Evolutionary conservation across 1,140 invertebrate species (phyloP), one percentile per base, ranked within the genome.

Genomic region (Colletes gigas): DNA sequence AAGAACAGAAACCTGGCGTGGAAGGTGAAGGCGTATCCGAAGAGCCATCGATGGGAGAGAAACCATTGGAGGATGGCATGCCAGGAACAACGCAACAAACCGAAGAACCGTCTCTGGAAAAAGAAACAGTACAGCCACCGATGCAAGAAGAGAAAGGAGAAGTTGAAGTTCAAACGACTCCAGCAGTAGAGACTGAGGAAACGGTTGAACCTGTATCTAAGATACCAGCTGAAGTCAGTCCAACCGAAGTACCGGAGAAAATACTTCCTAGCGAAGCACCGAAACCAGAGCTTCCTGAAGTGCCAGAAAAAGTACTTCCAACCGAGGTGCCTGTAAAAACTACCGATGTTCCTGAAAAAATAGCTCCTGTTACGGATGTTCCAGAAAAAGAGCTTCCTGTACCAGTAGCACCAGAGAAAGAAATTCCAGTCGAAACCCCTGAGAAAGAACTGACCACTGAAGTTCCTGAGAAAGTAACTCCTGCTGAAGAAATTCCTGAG

Each of bases 391-490:
- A 60, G 8, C 8, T 30, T 12, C 59, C 55, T 1, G 41, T n/a
- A n/a, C n/a, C 73, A 0, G 66, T 62, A 39, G 9, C 12, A 1
- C 57, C 75, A 3, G 14, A 62, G 14, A 17, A 73, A 47, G 44
- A 17, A 19, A 1, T 10, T 17, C 21, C 50, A 1, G 7, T 47
- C 59, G 55, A 87, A 72, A 50, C 67, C 14, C 60, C 84, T 4
- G 80, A 65, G 6, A 54, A 81, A 80, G 47, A 72, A 59, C 21
- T 82, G 50, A 67, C 86, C 71, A 82, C 85, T 52, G 73, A 87
- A 76, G 89, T 81, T 70, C 84, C 86, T n/a, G 83, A 84, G 2
- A 81, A 75, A 66, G 66, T 82, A 70, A 78, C 63, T 39, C 19
- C 55, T 21, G 21, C 55, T 4, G 55, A 66, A 21, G 52, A 68